A percentile compares a stretch with the other conserved stretches of the same genome.
phyloP scores from a whole-genome alignment of 1,140 invertebrate genomes.

The Saccostrea cuccullata region DNA sequence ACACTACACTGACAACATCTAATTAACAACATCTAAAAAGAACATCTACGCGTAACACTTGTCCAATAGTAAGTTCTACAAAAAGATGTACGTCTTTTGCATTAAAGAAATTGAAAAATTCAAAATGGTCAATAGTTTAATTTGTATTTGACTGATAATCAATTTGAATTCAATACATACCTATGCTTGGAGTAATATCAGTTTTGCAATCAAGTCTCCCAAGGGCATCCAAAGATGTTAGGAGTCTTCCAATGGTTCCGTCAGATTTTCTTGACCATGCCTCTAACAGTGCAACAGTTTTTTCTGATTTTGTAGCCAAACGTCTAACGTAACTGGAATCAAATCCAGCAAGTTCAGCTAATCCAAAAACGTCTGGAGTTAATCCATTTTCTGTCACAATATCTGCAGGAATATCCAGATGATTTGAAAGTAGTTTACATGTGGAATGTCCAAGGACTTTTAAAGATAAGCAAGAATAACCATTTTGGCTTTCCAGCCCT shows the following conservation, averaged over 20 bases:
- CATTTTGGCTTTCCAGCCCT: slow-evolving; percentile 42
- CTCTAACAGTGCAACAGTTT: slow-evolving; percentile 45
- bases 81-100: too few species aligned
- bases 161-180: background rate
- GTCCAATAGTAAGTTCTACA: too few species aligned
- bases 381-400: slow-evolving; percentile 47
- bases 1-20: too few species aligned
- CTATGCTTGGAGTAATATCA: slow-evolving; percentile 44
- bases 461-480: slow-evolving; percentile 38
- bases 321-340: slow-evolving; percentile 46
- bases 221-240: slow-evolving; percentile 35
- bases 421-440: slow-evolving; percentile 33
- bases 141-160: background rate
- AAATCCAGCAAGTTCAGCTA: slow-evolving; percentile 56
- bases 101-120: too few species aligned
- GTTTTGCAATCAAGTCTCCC: slow-evolving; percentile 52
- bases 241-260: slow-evolving; percentile 51
- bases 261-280: slow-evolving; percentile 39
- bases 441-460: slow-evolving; percentile 48
- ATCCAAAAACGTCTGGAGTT: slow-evolving; percentile 46
- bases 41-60: too few species aligned
- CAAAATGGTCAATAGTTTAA: too few species aligned
- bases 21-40: too few species aligned
- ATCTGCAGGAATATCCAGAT: slow-evolving; percentile 48
- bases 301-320: slow-evolving; percentile 45